A percentile compares a stretch with the other conserved stretches of the same genome.
These are phyloP conservation scores for Drosophila emarginata DNA, from an alignment of 2,888 invertebrate species.

Conservation along the genomic window DNA sequence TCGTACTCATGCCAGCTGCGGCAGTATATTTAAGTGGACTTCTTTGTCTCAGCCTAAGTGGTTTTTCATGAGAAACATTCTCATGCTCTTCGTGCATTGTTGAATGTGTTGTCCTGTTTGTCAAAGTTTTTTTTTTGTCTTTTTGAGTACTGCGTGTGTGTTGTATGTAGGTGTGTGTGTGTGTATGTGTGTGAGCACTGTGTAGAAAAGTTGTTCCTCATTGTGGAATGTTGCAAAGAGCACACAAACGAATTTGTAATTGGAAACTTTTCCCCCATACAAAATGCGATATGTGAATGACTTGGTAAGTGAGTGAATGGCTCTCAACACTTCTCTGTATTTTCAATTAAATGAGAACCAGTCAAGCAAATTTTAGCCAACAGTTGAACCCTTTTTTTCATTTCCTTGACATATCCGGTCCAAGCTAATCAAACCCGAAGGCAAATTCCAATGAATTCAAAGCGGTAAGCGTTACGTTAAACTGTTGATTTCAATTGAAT, in stretches of 20 bases:
- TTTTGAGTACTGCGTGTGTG: slow-evolving; percentile 34
- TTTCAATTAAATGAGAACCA: slow-evolving; percentile 33
- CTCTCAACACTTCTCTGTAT: slow-evolving; percentile 1
- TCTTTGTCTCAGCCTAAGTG: slow-evolving; percentile 65
- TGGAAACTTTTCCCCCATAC: slow-evolving; percentile 43
- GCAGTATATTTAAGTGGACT: slow-evolving; percentile 49
- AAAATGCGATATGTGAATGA: slow-evolving; percentile 21
- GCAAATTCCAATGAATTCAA: slow-evolving; percentile 13
- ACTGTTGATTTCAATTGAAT: background rate
- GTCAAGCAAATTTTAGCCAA: slow-evolving; percentile 4
- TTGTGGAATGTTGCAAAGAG: slow-evolving; percentile 32
- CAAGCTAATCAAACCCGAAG: slow-evolving; percentile 10
- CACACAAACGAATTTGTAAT: slow-evolving; percentile 48
- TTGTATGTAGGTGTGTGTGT: background rate
- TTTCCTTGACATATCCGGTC: slow-evolving; percentile 40
- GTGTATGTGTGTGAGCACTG: background rate
- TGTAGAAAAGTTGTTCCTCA: slow-evolving; percentile 37
- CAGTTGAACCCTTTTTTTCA: slow-evolving; percentile 29
- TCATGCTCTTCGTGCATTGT: slow-evolving; percentile 36
- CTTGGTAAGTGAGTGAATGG: background rate
- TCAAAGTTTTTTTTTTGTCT: slow-evolving; percentile 31
- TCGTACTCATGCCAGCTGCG: slow-evolving; percentile 32
- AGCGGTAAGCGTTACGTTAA: background rate
- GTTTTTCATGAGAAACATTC: slow-evolving; percentile 62
- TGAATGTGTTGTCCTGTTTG: slow-evolving; percentile 19